A percentile compares a stretch with the other conserved stretches of the same genome.
phyloP scores from a whole-genome alignment of 2,113 vertebrate species.

The Choloepus hoffmanni region DNA sequence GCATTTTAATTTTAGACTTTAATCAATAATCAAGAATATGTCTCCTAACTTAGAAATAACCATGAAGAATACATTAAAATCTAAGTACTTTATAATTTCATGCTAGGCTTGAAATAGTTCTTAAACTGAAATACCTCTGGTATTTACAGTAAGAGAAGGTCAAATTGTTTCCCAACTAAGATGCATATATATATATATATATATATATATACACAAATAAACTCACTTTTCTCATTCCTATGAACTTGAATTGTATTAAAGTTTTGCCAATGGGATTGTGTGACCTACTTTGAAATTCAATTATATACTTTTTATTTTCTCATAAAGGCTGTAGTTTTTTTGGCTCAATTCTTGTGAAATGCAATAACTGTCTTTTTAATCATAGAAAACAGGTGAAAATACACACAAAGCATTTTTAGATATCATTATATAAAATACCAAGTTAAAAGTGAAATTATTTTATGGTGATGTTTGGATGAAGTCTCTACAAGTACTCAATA shows the following conservation, averaged over 20 bases:
- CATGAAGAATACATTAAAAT: background rate
- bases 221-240: slow-evolving; percentile 12
- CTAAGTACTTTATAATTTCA: background rate
- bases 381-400: slow-evolving; percentile 58
- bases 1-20: background rate
- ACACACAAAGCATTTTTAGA: slow-evolving; percentile 65
- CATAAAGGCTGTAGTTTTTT: slow-evolving; percentile 45
- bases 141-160: background rate
- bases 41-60: background rate
- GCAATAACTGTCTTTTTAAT: slow-evolving; percentile 60
- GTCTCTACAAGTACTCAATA: slow-evolving; percentile 52
- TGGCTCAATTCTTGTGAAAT: slow-evolving; percentile 63
- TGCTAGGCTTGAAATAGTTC: background rate
- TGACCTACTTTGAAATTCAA: slow-evolving; percentile 77
- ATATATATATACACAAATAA: slow-evolving; percentile 18
- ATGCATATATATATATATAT: background rate
- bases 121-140: background rate
- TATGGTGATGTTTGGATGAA: background rate
- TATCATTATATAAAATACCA: slow-evolving; percentile 54
- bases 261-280: slow-evolving; percentile 59
- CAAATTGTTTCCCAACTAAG: slow-evolving; percentile 7
- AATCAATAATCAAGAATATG: slow-evolving; percentile 27
- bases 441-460: slow-evolving; percentile 64
- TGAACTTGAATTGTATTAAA: slow-evolving; percentile 44
- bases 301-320: slow-evolving; percentile 68